These are phyloP conservation scores for Ptychochromis oligacanthus DNA, from an alignment of 2,113 vertebrate genomes.

Conservation along the genomic window DNA sequence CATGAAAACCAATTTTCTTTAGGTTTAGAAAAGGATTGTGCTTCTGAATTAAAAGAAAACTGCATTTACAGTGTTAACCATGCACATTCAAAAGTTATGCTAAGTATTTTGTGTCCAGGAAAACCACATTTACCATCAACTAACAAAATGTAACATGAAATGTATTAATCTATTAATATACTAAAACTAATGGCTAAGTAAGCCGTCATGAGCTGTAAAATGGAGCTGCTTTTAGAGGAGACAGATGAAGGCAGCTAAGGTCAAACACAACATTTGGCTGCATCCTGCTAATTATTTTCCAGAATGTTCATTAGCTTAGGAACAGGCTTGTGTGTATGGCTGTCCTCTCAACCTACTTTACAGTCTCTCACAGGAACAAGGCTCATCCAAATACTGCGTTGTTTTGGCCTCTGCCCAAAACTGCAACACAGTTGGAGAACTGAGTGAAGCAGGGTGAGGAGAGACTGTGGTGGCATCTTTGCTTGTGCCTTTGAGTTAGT, in stretches of 20 bases:
- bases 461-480: conserved; percentile 36
- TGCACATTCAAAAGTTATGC: background rate
- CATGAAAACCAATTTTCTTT: rapidly evolving
- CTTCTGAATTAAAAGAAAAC: background rate
- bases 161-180: background rate
- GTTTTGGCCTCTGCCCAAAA: conserved; percentile 51
- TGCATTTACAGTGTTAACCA: background rate
- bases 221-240: conserved; percentile 24
- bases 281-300: conserved; percentile 55
- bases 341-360: conserved; percentile 66
- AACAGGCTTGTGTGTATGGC: conserved; percentile 41
- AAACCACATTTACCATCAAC: background rate
- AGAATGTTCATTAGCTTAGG: conserved; percentile 49
- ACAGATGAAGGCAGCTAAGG: conserved; percentile 43
- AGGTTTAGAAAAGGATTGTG: background rate
- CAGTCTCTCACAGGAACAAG: conserved; percentile 53
- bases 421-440: conserved; percentile 35
- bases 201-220: conserved; percentile 10
- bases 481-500: conserved; percentile 30
- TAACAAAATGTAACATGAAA: background rate
- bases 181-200: background rate
- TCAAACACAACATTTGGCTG: conserved; percentile 53
- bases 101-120: background rate
- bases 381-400: conserved; percentile 52
- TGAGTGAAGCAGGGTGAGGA: conserved; percentile 7